phyloP scores from a whole-genome alignment of 2,888 invertebrate species.

The Craniophora ligustri region DNA sequence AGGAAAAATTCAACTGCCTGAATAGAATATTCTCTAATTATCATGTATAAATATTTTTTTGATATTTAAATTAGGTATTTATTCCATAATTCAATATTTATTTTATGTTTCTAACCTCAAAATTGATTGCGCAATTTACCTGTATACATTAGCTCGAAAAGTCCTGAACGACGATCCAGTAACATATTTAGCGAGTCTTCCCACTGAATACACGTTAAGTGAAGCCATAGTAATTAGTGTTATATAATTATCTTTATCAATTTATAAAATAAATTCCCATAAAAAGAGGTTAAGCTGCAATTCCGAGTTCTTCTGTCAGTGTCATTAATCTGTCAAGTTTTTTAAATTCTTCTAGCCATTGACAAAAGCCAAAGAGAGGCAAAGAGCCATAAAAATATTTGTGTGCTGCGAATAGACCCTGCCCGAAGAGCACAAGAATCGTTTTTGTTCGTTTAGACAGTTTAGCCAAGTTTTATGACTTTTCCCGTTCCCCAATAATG shows the following conservation, averaged over 20 bases:
- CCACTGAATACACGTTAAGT: constrained; percentile 82
- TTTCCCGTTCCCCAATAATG: too few relatives aligned
- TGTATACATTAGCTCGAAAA: constrained; percentile 77
- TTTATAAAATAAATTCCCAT: constrained; percentile 44
- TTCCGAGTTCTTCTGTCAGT: constrained; percentile 55
- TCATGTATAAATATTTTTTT: neutral
- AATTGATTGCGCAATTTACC: constrained; percentile 86
- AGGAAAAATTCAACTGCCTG: too few relatives aligned
- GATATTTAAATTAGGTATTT: constrained; percentile 10
- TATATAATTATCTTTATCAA: constrained; percentile 47
- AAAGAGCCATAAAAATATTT: too few relatives aligned
- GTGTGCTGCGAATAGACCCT: too few relatives aligned
- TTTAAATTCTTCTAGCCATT: constrained; percentile 8
- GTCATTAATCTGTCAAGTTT: constrained; percentile 21
- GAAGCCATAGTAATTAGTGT: constrained; percentile 80
- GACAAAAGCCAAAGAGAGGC: neutral
- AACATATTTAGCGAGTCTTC: constrained; percentile 82
- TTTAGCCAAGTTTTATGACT: too few relatives aligned
- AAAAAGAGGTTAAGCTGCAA: constrained; percentile 69
- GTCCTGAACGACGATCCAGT: constrained; percentile 82
- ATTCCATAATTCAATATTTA: constrained; percentile 18
- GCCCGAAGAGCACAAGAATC: too few relatives aligned
- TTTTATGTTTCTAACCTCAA: constrained; percentile 63
- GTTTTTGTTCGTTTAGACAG: too few relatives aligned
- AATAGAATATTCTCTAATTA: neutral